A percentile compares a stretch with the other conserved stretches of the same genome.
phyloP scores from a whole-genome alignment of 2,888 invertebrate genomes.

The Listrodromus nycthemerus region DNA sequence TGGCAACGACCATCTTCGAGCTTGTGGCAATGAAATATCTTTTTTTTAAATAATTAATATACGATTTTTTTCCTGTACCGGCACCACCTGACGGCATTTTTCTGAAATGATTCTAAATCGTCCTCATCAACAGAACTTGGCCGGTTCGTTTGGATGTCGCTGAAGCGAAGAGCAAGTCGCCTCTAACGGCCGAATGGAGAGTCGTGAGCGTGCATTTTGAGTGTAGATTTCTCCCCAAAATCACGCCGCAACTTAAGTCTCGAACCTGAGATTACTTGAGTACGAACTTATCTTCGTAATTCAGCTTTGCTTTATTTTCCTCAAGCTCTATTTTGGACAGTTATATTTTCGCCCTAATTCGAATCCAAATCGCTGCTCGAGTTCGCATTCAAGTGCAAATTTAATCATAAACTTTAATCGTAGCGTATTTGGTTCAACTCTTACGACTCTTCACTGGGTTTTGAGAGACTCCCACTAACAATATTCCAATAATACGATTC shows the following conservation, averaged over 20 bases:
- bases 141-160: background rate
- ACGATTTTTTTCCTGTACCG: too few species aligned
- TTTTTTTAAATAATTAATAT: background rate
- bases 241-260: background rate
- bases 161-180: background rate
- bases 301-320: background rate
- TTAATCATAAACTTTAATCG: background rate
- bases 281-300: background rate
- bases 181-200: background rate
- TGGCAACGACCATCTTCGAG: background rate
- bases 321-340: background rate
- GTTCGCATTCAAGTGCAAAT: background rate
- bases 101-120: background rate
- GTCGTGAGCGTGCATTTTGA: background rate
- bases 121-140: background rate
- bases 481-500: slow-evolving; percentile 21
- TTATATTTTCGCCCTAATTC: background rate
- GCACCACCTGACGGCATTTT: too few species aligned
- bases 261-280: background rate
- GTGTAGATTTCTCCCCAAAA: background rate
- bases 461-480: background rate
- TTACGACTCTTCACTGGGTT: slow-evolving; percentile 3
- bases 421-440: background rate
- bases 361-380: background rate
- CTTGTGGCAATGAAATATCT: background rate